Base-by-base conservation (phyloP, 2,797 vertebrate species). In the Tarsius wallacei region DNA sequence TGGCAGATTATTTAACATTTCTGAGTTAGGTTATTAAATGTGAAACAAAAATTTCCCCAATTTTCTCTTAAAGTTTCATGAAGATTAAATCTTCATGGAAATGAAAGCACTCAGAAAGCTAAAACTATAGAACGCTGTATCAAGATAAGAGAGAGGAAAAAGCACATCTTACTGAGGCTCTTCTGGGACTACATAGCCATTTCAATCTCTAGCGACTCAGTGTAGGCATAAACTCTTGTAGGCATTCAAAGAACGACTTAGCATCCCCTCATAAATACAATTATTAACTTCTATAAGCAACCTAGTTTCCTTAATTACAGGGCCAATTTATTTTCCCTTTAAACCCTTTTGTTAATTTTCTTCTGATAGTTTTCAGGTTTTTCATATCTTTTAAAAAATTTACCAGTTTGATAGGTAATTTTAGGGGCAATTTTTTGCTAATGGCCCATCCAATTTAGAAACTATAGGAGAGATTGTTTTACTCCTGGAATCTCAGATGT, bases 391-490 rank as follows among this genome's bases (percentile, higher is more conserved):
- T 70, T 21, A 70, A 70, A 70, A 70, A 36, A 53, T 53, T 77
- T 77, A 49, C 8, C 74, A 77, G 63, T 87, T 47, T 81, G 73
- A 85, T 81, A 8, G 80, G 24, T 57, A 85, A 82, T 63, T 47
- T 49, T 31, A 68, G 49, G 42, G 4, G 78, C 1, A 0, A 21
- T 7, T 93, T 87, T 83, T 93, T 90, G 59, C 21, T 90, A 88
- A 88, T 87, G 57, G 21, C 81, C 7, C n/a, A 94, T 90, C 47
- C 68, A 95, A 28, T 82, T 93, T 84, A 95, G 87, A 96, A 96
- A 88, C 71, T 53, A 96, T 7, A 81, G 12, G 31, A 94, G 88
- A 74, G 17, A 93, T 10, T 22, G 24, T 86, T 91, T 91, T 53
- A 91, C 16, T 91, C 26, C 13, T 91, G 21, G 5, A 73, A 63